A percentile compares a stretch with the other conserved stretches of the same genome.
phyloP scores from a whole-genome alignment of 1,140 invertebrate genomes.

The Lethocerus indicus region DNA sequence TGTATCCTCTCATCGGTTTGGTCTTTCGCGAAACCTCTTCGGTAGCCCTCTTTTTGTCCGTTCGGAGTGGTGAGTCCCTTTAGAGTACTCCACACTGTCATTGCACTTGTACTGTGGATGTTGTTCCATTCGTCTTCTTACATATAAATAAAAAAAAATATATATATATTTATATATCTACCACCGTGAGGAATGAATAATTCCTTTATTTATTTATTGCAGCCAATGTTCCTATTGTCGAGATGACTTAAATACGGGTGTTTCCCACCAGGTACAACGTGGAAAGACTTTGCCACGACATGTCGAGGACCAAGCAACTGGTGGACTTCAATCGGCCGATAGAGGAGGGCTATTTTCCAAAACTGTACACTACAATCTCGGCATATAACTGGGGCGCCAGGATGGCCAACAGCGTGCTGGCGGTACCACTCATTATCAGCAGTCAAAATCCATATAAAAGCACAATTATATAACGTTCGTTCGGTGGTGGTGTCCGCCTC shows the following conservation, averaged over 20 bases:
- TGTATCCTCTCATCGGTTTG: background rate
- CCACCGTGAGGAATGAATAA: background rate
- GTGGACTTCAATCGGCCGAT: slow-evolving; percentile 44
- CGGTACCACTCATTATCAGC: too few species aligned
- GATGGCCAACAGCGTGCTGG: too few species aligned
- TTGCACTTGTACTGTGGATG: background rate
- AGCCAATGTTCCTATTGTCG: background rate
- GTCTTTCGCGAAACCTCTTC: background rate
- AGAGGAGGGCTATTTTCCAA: slow-evolving; percentile 49
- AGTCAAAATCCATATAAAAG: too few species aligned
- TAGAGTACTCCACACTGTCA: background rate
- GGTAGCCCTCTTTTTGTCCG: background rate
- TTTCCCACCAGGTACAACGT: slow-evolving; percentile 32
- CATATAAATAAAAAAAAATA: background rate
- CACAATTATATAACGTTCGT: too few species aligned
- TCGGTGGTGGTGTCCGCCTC: too few species aligned
- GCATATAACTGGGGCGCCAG: slow-evolving; percentile 41
- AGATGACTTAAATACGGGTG: background rate
- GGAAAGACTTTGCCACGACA: slow-evolving; percentile 42
- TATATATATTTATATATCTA: background rate
- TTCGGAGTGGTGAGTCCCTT: background rate
- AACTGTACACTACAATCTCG: slow-evolving; percentile 44
- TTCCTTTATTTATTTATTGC: background rate
- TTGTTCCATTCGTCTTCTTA: background rate
- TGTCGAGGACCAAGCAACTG: slow-evolving; percentile 35